These are phyloP conservation scores for Pelmatolapia mariae DNA, from an alignment of 2,113 vertebrate genomes.

Conservation along the genomic window DNA sequence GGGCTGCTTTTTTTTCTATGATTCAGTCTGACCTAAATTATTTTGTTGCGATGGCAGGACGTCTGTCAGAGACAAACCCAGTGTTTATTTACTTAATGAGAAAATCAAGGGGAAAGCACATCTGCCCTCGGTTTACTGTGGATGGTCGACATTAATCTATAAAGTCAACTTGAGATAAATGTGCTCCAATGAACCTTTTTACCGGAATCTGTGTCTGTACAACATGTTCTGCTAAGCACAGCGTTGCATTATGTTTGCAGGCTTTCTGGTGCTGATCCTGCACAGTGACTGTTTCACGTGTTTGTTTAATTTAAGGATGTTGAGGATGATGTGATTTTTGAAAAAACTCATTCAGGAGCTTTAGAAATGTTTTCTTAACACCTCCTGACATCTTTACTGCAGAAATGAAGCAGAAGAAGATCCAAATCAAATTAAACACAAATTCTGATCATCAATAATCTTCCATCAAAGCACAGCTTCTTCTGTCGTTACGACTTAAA, in stretches of 20 bases:
- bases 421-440: not conserved
- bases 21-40: not conserved
- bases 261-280: not conserved
- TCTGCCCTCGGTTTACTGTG: not conserved
- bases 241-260: not conserved
- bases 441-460: not conserved
- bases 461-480: not conserved
- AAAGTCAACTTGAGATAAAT: not conserved
- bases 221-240: not conserved
- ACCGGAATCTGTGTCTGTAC: accelerated
- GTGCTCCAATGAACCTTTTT: too few species aligned
- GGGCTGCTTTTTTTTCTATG: not conserved
- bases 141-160: not conserved
- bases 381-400: not conserved
- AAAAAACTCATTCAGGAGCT: not conserved
- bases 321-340: not conserved
- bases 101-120: not conserved
- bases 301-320: not conserved
- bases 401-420: not conserved
- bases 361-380: not conserved
- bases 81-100: not conserved
- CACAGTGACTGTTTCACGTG: not conserved
- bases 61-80: not conserved
- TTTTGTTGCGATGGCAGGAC: not conserved
- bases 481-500: not conserved